Evolutionary conservation across 1,140 invertebrate species (phyloP).

Genomic region (Bombus soroeensis): DNA sequence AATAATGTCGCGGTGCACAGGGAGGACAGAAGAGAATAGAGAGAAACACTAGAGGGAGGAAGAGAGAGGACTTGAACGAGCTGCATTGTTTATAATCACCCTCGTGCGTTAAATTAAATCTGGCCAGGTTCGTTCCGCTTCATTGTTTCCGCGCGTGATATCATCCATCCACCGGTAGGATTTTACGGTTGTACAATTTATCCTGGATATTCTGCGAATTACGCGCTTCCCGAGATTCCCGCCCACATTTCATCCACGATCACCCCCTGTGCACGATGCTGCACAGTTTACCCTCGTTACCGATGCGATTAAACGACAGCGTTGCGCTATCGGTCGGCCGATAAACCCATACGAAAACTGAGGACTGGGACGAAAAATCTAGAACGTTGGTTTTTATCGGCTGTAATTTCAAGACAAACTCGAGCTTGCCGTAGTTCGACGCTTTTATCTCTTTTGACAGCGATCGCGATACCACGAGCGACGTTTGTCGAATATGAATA

Average conservation of each 20-base stretch:
- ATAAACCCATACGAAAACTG: not conserved
- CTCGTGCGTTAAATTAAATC: slow-evolving; percentile 56
- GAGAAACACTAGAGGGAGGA: not conserved
- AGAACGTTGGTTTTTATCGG: not conserved
- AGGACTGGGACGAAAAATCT: not conserved
- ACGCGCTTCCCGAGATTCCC: slow-evolving; percentile 27
- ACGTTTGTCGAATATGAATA: not conserved
- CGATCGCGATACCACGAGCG: not conserved
- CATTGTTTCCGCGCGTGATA: slow-evolving; percentile 52
- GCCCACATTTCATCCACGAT: not conserved
- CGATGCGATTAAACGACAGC: slow-evolving; percentile 9
- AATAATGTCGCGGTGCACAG: slow-evolving; percentile 21
- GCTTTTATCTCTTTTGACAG: not conserved
- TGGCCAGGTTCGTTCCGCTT: slow-evolving; percentile 1
- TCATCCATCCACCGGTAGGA: slow-evolving; percentile 39
- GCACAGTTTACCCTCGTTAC: slow-evolving; percentile 32
- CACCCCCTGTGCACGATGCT: not conserved
- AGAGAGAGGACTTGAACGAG: slow-evolving; percentile 16
- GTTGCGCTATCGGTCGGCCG: not conserved
- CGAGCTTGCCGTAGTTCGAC: not conserved
- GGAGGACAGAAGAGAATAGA: not conserved
- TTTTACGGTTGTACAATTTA: slow-evolving; percentile 63
- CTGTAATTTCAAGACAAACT: not conserved
- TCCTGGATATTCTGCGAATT: slow-evolving; percentile 58
- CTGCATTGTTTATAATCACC: slow-evolving; percentile 64